phyloP scores from a whole-genome alignment of 2,113 vertebrate species.

The Polypterus bichir region DNA sequence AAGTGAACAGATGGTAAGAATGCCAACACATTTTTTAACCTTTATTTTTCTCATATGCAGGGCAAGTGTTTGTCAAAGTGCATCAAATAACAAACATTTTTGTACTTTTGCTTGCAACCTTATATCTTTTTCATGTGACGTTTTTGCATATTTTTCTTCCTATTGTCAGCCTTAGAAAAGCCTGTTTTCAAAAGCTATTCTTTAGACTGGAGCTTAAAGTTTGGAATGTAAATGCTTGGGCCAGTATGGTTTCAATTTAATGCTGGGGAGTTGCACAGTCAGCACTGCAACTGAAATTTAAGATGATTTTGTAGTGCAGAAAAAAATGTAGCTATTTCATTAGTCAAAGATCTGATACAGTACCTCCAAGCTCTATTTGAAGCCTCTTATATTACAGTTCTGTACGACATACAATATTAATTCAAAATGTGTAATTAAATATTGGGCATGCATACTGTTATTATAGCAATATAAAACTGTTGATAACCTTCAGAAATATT shows the following conservation, averaged over 20 bases:
- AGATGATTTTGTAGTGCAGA: not conserved
- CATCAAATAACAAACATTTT: too few relatives aligned
- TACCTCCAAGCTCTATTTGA: not conserved
- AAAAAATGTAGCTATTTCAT: not conserved
- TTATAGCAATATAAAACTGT: too few relatives aligned
- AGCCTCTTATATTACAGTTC: not conserved
- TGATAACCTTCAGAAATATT: too few relatives aligned
- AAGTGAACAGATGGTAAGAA: conserved; percentile 28
- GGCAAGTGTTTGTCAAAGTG: too few relatives aligned
- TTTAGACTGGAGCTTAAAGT: not conserved
- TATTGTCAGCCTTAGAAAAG: too few relatives aligned
- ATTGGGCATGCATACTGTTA: not conserved
- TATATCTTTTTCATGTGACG: too few relatives aligned
- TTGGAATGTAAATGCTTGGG: not conserved
- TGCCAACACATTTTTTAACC: conserved; percentile 2
- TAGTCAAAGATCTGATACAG: not conserved
- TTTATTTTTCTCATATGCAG: too few relatives aligned
- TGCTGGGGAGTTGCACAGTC: not conserved
- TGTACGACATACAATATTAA: not conserved
- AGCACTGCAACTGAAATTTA: not conserved
- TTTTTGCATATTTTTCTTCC: too few relatives aligned
- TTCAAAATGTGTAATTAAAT: not conserved
- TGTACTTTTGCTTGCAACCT: too few relatives aligned
- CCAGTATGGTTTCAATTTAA: not conserved
- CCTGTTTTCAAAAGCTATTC: not conserved